Evolutionary conservation across 2,888 invertebrate species (phyloP), one percentile per base, ranked within the genome.

Genomic region (Lutraria lutraria): DNA sequence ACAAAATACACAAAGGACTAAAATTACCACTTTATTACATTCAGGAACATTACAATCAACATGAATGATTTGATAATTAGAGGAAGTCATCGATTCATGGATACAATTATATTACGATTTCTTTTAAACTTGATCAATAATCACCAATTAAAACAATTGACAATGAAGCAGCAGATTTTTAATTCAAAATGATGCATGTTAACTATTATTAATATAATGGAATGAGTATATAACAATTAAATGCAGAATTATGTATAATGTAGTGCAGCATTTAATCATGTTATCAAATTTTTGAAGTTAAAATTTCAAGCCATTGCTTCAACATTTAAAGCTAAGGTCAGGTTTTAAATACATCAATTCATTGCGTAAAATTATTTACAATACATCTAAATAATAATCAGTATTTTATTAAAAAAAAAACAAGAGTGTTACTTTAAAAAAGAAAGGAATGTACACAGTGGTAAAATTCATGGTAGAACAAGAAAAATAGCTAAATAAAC

Each of bases 11-110:
- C 25, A 25, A 12, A 68, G 63, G 43, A 31, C 76, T 76, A 19
- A 76, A 76, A 76, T 76, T 34, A 76, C 76, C 76, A 76, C 76
- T 76, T 76, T 76, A 76, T 76, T 76, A 76, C 76, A 76, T 76
- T 68, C 2, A 68, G 63, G 63, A 25, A 68, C 63, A 25, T 68
- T 21, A 68, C n/a, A 25, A 68, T n/a, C 63, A 68, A n/a, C 12
- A 25, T 25, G 25, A 68, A 25, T 25, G 63, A 68, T 12, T 68
- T 29, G 31, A 31, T 13, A 34, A 31, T 76, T 4, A 0, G 16
- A 76, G 76, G 76, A 34, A 13, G 16, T 31, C 31, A 34, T 16
- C 31, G 76, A 34, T 34, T 34, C 31, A 34, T 76, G 29, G 29
- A 16, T 34, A 76, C 76, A 76, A 31, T 76, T 6, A 76, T 31